These are phyloP conservation scores for Cyprinodon brontotheroides DNA, from an alignment of 2,113 vertebrate species.

Conservation along the genomic window DNA sequence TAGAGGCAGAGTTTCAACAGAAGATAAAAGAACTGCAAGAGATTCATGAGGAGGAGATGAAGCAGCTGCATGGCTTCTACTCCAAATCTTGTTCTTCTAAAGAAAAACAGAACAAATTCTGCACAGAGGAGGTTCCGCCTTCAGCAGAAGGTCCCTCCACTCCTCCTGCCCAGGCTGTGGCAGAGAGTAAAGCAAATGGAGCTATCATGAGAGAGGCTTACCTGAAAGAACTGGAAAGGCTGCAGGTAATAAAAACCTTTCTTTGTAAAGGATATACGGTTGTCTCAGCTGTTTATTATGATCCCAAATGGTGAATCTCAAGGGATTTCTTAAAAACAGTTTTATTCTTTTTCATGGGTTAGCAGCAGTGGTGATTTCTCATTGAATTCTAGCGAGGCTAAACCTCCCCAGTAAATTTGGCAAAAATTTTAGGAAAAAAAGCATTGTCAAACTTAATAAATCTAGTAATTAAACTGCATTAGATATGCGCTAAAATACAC, in stretches of 20 bases:
- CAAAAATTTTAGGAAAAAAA: too few species aligned
- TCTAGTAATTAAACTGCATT: too few species aligned
- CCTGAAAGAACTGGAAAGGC: slow-evolving; percentile 86
- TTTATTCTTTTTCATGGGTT: too few species aligned
- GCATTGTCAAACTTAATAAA: too few species aligned
- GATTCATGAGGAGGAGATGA: slow-evolving; percentile 88
- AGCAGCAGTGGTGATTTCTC: too few species aligned
- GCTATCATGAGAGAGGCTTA: slow-evolving; percentile 71
- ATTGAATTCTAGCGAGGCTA: too few species aligned
- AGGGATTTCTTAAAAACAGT: too few species aligned
- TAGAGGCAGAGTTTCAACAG: slow-evolving; percentile 85
- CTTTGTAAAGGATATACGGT: not conserved
- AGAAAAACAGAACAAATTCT: slow-evolving; percentile 31
- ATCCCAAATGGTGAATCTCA: too few species aligned
- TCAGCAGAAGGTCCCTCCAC: not conserved
- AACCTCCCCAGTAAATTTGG: too few species aligned
- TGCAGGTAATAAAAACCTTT: slow-evolving; percentile 82
- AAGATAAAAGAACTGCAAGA: slow-evolving; percentile 86
- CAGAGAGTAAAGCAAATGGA: slow-evolving; percentile 78
- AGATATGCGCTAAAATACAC: too few species aligned
- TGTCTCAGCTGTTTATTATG: too few species aligned
- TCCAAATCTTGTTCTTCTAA: slow-evolving; percentile 31
- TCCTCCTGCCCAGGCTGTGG: slow-evolving; percentile 50
- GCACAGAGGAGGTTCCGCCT: slow-evolving; percentile 9
- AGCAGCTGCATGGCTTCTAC: slow-evolving; percentile 82